Evolutionary conservation across 1,140 invertebrate genomes (phyloP).

Genomic region (Heliothis subflexa): DNA sequence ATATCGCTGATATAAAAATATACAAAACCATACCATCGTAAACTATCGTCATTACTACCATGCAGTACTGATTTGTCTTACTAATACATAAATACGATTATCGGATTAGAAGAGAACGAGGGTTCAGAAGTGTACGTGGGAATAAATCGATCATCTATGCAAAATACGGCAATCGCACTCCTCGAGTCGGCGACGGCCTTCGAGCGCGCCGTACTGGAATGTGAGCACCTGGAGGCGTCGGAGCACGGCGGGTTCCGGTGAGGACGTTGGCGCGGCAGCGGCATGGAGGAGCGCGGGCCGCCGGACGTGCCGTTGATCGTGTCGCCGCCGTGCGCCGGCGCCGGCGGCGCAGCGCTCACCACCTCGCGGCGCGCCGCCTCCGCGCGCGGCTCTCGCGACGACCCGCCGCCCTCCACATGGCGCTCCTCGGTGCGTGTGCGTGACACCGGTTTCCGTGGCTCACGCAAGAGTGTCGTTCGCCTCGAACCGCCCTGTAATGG

Average conservation of each 20-base stretch:
- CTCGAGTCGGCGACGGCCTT: constrained; percentile 80
- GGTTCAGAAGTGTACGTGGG: constrained; percentile 63
- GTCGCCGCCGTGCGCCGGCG: constrained; percentile 71
- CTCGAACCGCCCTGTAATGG: constrained; percentile 88
- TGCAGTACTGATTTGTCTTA: constrained; percentile 40
- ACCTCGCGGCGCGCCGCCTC: constrained; percentile 73
- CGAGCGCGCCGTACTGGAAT: constrained; percentile 81
- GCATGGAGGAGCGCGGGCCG: constrained; percentile 80
- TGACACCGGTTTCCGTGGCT: constrained; percentile 87
- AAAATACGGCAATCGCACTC: constrained; percentile 83
- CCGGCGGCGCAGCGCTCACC: constrained; percentile 68
- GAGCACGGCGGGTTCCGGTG: constrained; percentile 83
- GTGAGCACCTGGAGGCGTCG: constrained; percentile 79
- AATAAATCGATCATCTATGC: constrained; percentile 78
- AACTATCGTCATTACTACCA: constrained; percentile 64
- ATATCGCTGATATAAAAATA: constrained; percentile 23
- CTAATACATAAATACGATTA: constrained; percentile 51
- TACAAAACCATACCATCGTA: constrained; percentile 81
- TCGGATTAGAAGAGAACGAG: constrained; percentile 54
- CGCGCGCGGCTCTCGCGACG: constrained; percentile 76
- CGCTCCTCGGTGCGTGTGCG: constrained; percentile 87
- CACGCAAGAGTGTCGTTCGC: constrained; percentile 87
- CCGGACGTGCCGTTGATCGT: constrained; percentile 81
- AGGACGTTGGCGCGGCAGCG: constrained; percentile 80
- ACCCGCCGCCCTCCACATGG: constrained; percentile 81